Evolutionary conservation across 2,888 invertebrate species (phyloP).

Genomic region (Phortica magna): DNA sequence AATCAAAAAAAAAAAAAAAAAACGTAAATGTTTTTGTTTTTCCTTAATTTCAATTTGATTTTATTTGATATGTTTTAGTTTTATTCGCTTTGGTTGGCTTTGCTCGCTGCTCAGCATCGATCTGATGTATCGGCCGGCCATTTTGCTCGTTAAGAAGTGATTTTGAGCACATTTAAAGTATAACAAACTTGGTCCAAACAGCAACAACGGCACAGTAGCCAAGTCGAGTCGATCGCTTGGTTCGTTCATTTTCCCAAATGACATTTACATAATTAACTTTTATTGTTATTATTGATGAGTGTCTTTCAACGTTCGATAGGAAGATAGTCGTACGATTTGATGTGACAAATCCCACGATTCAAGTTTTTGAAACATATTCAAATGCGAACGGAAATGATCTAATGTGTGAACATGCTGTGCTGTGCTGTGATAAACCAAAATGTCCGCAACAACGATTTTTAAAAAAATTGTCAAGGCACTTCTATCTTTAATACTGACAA

Average conservation of each 20-base stretch:
- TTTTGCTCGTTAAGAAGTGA: conserved; percentile 53
- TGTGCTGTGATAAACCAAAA: background rate
- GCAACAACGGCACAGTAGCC: conserved; percentile 47
- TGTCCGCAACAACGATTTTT: background rate
- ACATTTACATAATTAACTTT: conserved; percentile 74
- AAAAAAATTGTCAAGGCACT: background rate
- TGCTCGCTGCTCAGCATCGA: too few species aligned
- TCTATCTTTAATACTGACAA: too few species aligned
- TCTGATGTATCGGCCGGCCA: conserved; percentile 16
- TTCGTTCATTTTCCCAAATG: conserved; percentile 42
- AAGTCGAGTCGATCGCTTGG: conserved; percentile 42
- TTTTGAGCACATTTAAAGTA: conserved; percentile 39
- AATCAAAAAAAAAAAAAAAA: conserved; percentile 60
- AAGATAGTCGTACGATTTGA: conserved; percentile 8
- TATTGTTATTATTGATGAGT: conserved; percentile 55
- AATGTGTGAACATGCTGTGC: conserved; percentile 28
- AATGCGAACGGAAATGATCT: conserved; percentile 34
- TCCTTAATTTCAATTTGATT: conserved; percentile 35
- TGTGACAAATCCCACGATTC: conserved; percentile 35
- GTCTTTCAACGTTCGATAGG: conserved; percentile 37
- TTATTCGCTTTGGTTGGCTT: conserved; percentile 35
- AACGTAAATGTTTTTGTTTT: conserved; percentile 62
- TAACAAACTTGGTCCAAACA: conserved; percentile 22
- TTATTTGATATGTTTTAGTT: conserved; percentile 33
- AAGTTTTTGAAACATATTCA: conserved; percentile 5